These are phyloP conservation scores for Geodia barretti DNA, from an alignment of 37 sponge, comb jelly and placozoan genomes.

Conservation along the genomic window DNA sequence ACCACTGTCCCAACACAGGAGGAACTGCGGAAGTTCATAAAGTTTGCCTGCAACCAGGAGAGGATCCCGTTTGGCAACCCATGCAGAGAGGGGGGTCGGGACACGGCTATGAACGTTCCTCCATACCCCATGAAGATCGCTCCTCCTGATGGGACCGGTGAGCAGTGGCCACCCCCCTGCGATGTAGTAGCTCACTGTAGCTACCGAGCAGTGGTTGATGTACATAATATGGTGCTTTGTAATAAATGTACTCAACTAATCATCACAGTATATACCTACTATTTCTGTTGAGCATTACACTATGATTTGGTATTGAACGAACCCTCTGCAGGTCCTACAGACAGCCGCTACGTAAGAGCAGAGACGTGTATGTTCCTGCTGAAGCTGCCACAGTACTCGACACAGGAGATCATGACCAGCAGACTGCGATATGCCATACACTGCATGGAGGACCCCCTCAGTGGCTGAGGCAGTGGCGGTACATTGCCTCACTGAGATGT, in stretches of 20 bases:
- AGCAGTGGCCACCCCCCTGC: too few relatives aligned
- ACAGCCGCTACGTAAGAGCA: conserved; percentile 89
- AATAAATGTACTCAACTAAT: too few relatives aligned
- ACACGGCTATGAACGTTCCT: conserved; percentile 77
- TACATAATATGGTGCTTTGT: too few relatives aligned
- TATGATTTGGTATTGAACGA: too few relatives aligned
- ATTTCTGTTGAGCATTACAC: neutral
- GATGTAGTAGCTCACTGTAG: too few relatives aligned
- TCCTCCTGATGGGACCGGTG: conserved; percentile 88
- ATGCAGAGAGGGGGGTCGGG: conserved; percentile 68
- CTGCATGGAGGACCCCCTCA: conserved; percentile 93
- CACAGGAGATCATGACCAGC: conserved; percentile 84
- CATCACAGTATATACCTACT: too few relatives aligned
- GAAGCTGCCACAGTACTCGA: conserved; percentile 94
- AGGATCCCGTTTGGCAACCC: conserved; percentile 92
- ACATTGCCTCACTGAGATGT: too few relatives aligned
- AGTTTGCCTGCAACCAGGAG: conserved; percentile 99
- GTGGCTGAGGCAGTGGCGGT: too few relatives aligned
- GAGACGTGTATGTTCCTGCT: conserved; percentile 98
- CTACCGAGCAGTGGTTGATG: too few relatives aligned
- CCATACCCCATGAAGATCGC: conserved; percentile 99
- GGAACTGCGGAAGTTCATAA: conserved; percentile 91
- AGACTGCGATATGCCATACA: conserved; percentile 89
- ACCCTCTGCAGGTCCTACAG: conserved; percentile 65
- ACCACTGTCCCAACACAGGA: conserved; percentile 66